These are phyloP conservation scores for Synergus itoensis DNA, from an alignment of 2,888 invertebrate genomes.

Conservation along the genomic window DNA sequence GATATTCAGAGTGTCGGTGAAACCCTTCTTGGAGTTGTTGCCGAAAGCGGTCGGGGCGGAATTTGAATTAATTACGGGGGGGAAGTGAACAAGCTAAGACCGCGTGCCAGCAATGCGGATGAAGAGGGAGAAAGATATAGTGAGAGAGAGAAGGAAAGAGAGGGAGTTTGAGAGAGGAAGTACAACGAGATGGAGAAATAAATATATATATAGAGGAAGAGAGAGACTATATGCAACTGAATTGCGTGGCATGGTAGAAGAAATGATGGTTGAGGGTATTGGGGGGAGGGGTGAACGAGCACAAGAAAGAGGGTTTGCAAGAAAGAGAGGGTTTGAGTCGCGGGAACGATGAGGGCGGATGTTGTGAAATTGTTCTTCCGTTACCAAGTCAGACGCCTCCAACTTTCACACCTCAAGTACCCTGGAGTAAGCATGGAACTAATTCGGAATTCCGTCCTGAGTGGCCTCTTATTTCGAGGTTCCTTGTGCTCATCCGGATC, in stretches of 20 bases:
- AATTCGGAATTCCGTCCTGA: constrained; percentile 70
- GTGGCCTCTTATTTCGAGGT: constrained; percentile 69
- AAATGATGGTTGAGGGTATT: constrained; percentile 56
- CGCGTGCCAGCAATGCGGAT: constrained; percentile 52
- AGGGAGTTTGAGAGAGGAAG: constrained; percentile 44
- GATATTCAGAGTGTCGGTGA: constrained; percentile 50
- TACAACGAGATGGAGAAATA: constrained; percentile 38
- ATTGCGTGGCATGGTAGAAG: constrained; percentile 63
- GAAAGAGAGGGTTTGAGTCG: constrained; percentile 36
- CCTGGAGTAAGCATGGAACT: constrained; percentile 69
- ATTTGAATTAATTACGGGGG: constrained; percentile 69
- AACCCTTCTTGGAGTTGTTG: constrained; percentile 52
- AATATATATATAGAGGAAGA: constrained; percentile 49
- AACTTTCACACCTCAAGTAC: constrained; percentile 73
- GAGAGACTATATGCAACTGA: constrained; percentile 67
- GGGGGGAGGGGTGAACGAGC: constrained; percentile 50
- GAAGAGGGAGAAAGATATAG: constrained; percentile 25
- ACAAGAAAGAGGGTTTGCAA: constrained; percentile 38
- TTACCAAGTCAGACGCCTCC: constrained; percentile 69
- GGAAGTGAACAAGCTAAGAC: constrained; percentile 61
- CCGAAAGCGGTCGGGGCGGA: constrained; percentile 60
- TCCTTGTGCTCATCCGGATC: constrained; percentile 65
- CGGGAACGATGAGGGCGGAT: constrained; percentile 64
- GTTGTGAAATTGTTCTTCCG: constrained; percentile 73
- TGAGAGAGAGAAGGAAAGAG: constrained; percentile 53